phyloP scores from a whole-genome alignment of 64 coral and sea anemone species.

The Catalaphyllia jardinei region DNA sequence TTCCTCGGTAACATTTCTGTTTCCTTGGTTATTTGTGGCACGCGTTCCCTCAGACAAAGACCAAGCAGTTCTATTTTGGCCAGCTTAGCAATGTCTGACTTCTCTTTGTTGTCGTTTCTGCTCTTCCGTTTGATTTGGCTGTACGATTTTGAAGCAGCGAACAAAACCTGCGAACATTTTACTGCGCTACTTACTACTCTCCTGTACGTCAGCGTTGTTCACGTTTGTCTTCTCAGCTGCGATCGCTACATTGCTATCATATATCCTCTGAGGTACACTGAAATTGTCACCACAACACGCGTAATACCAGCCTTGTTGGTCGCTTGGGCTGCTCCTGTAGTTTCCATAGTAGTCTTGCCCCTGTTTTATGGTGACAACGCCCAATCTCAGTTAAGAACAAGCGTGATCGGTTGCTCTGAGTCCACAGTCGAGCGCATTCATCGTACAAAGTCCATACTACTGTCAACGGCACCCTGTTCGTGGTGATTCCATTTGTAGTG shows the following conservation, averaged over 20 bases:
- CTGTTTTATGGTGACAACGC: background rate
- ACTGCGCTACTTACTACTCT: background rate
- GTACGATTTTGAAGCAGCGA: too few species aligned
- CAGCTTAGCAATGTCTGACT: constrained; percentile 49
- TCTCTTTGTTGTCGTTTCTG: too few species aligned
- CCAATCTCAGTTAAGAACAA: background rate
- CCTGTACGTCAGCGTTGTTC: background rate
- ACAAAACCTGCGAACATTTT: background rate
- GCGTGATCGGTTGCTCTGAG: constrained; percentile 8
- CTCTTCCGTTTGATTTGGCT: too few species aligned
- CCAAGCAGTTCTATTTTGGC: constrained; percentile 25
- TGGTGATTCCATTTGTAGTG: constrained; percentile 9
- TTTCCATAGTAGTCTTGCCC: background rate
- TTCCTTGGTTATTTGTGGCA: constrained; percentile 7
- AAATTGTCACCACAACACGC: background rate
- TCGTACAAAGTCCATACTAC: background rate
- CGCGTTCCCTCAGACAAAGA: background rate
- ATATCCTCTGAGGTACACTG: constrained; percentile 30
- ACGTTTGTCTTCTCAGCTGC: constrained; percentile 30
- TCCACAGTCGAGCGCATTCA: background rate
- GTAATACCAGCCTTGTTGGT: background rate
- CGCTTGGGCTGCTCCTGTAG: background rate
- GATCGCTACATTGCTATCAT: constrained; percentile 60
- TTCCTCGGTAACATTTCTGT: background rate
- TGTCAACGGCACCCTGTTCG: constrained; percentile 1